Evolutionary conservation across 2,888 invertebrate species (phyloP), one percentile per base, ranked within the genome.

Genomic region (Papilio protenor): DNA sequence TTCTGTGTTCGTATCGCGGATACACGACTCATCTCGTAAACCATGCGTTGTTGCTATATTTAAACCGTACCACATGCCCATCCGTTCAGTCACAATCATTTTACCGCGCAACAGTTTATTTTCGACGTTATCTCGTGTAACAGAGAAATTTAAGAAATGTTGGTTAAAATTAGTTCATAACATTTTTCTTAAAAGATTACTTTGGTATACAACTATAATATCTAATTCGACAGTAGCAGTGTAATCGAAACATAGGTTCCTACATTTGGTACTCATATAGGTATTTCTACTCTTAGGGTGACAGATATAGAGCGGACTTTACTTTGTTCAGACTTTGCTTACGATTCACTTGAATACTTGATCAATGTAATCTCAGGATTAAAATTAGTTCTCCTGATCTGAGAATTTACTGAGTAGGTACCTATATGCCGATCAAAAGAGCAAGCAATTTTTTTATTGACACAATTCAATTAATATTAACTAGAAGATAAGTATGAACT

Each of bases 61-160:
- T 77, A 77, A 77, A 69, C 57, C 74, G 73, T 47, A 74, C 77
- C 77, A 77, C 77, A 77, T 77, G 77, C 73, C 69, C 73, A 55
- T 77, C 77, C 73, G 66, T 77, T 23, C 73, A 73, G 73, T 64
- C 21, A 66, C 77, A 77, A 73, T 71, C 71, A 76, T 40, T 52
- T 55, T 61, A 57, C 69, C 59, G 69, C 70, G 69, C 23, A 69
- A 70, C 59, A 33, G 33, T 66, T 75, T 52, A 55, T 55, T 69
- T 69, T 66, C 21, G 27, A 66, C 11, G 2, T 21, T 11, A 40
- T 27, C 27, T 18, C 40, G 66, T 66, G 2, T n/a, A 40, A 40
- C 40, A 40, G 11, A 40, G 40, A 33, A 40, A 66, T 66, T 66
- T 66, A 10, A 66, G 27, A 45, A 69, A 69, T 21, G 14, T 61